Percentiles rank a stretch among this genome's conserved stretches.
phyloP scores from a whole-genome alignment of 2,888 invertebrate genomes.

The Formica aserva region DNA sequence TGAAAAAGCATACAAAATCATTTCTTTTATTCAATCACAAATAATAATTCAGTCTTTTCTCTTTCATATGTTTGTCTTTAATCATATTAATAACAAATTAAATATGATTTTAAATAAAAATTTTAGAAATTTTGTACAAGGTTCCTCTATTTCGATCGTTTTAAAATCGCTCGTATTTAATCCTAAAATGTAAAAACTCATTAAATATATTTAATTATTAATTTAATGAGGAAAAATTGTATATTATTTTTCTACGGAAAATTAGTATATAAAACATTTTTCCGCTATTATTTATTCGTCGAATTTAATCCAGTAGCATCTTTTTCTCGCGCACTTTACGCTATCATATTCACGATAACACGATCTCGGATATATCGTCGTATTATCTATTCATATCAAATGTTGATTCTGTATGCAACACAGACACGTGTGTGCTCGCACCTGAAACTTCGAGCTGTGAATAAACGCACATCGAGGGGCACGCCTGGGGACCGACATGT shows the following conservation, averaged over 20 bases:
- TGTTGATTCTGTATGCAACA: conserved; percentile 9
- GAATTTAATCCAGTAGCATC: background rate
- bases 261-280: background rate
- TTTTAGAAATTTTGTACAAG: background rate
- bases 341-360: background rate
- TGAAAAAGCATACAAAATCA: too few species aligned
- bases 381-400: conserved; percentile 34
- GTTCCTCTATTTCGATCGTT: background rate
- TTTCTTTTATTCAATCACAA: too few species aligned
- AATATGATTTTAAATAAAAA: background rate
- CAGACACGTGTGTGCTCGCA: conserved; percentile 39
- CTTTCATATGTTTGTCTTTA: background rate
- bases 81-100: background rate
- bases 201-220: background rate
- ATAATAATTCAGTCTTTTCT: background rate
- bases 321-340: background rate
- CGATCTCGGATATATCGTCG: conserved; percentile 6
- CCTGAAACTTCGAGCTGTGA: conserved; percentile 57
- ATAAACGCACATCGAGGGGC: conserved; percentile 29
- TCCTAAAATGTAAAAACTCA: background rate
- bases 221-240: background rate
- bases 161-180: background rate
- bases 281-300: background rate
- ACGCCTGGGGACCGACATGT: conserved; percentile 59
- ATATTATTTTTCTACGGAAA: background rate